Conservation (phyloP, 2,888 invertebrate species). For the Drosophila hawaiiensis region DNA sequence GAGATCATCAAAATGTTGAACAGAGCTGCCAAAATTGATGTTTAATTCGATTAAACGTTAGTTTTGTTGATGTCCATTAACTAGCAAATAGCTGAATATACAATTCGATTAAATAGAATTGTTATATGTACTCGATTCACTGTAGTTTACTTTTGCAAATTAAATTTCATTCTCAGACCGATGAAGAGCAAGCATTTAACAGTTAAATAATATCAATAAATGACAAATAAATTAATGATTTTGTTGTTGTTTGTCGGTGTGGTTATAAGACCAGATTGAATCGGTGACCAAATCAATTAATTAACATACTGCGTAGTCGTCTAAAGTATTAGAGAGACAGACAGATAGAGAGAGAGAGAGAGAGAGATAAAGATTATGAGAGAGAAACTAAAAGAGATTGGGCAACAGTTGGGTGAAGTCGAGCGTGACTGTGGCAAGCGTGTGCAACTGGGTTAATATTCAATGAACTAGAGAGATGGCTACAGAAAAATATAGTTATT, state of each 20-base stretch:
- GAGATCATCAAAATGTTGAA: background rate
- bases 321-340: constrained; percentile 4
- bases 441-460: constrained; percentile 70
- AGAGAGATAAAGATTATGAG: background rate
- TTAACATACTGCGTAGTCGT: constrained; percentile 46
- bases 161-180: background rate
- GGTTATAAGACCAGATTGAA: constrained; percentile 61
- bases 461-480: constrained; percentile 27
- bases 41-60: background rate
- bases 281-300: constrained; percentile 54
- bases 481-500: constrained; percentile 24
- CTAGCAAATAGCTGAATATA: background rate
- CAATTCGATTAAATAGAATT: background rate
- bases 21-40: background rate
- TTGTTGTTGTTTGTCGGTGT: constrained; percentile 6
- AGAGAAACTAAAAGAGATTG: constrained; percentile 31
- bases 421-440: constrained; percentile 62
- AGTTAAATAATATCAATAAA: constrained; percentile 69
- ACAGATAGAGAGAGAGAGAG: background rate
- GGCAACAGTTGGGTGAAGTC: constrained; percentile 57
- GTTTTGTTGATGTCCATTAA: background rate
- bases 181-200: constrained; percentile 37
- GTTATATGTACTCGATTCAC: background rate
- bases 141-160: constrained; percentile 1
- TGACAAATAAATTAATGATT: constrained; percentile 61